These are phyloP conservation scores for Nycticryphes semicollaris DNA, from an alignment of 2,113 vertebrate genomes.

Conservation along the genomic window DNA sequence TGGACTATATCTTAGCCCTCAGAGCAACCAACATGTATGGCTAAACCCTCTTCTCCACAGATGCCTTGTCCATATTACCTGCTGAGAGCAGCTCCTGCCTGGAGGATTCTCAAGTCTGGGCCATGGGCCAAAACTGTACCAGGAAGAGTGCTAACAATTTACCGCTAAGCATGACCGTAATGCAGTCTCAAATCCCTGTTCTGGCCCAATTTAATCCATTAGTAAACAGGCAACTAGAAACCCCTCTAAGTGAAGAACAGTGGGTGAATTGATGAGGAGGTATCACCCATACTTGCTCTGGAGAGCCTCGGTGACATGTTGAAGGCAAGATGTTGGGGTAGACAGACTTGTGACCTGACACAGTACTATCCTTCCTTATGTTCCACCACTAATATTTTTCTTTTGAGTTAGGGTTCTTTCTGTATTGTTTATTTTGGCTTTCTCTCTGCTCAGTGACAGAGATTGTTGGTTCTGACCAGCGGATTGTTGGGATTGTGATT, in stretches of 20 bases:
- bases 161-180: background rate
- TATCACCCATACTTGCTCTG: fast-evolving
- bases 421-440: conserved; percentile 31
- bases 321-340: background rate
- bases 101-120: background rate
- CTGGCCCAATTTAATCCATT: background rate
- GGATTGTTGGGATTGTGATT: conserved; percentile 87
- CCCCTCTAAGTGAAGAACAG: background rate
- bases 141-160: background rate
- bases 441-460: conserved; percentile 86
- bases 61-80: fast-evolving
- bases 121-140: background rate
- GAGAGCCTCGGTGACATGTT: background rate
- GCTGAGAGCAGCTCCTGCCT: background rate
- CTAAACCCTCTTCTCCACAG: background rate
- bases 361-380: background rate
- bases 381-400: background rate
- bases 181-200: background rate
- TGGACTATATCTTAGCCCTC: background rate
- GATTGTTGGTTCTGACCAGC: conserved; percentile 89
- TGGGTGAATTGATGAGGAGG: background rate
- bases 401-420: background rate
- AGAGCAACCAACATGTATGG: background rate
- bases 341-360: background rate
- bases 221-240: background rate